Conservation (phyloP, 2,888 invertebrate species). For the Encarsia formosa region DNA sequence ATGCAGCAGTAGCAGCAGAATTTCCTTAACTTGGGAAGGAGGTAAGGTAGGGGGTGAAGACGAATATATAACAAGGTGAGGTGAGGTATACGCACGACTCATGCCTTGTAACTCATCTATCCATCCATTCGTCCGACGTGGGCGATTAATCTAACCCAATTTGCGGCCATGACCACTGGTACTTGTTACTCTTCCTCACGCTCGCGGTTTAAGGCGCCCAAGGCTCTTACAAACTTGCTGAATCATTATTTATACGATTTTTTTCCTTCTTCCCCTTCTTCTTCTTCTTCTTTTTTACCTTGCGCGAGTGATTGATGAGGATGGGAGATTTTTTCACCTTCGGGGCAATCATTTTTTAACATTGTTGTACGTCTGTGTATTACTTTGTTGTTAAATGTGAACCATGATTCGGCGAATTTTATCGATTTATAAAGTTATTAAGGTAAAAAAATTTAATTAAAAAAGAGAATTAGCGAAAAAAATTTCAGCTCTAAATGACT, state of each 20-base stretch:
- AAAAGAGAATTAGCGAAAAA: too few species aligned
- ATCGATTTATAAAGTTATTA: too few species aligned
- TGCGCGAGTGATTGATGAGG: too few species aligned
- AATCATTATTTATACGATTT: not conserved
- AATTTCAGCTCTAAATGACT: too few species aligned
- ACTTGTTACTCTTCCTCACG: conserved; percentile 5
- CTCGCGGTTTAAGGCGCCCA: too few species aligned
- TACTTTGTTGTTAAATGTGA: too few species aligned
- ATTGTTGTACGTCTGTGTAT: too few species aligned
- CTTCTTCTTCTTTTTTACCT: not conserved
- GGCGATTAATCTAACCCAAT: conserved; percentile 39
- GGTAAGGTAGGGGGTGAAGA: too few species aligned
- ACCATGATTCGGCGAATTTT: too few species aligned
- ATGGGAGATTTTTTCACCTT: not conserved
- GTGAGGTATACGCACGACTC: conserved; percentile 33
- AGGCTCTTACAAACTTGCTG: not conserved
- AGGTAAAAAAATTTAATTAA: too few species aligned
- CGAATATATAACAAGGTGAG: too few species aligned
- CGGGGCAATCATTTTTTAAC: too few species aligned
- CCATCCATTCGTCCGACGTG: conserved; percentile 30
- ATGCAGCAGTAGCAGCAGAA: conserved; percentile 32
- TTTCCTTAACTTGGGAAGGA: not conserved
- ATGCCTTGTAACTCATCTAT: conserved; percentile 35
- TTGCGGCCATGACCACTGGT: conserved; percentile 29
- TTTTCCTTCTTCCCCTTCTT: not conserved